Base-by-base conservation (phyloP, 2,113 vertebrate genomes). In the Ranitomeya variabilis region DNA sequence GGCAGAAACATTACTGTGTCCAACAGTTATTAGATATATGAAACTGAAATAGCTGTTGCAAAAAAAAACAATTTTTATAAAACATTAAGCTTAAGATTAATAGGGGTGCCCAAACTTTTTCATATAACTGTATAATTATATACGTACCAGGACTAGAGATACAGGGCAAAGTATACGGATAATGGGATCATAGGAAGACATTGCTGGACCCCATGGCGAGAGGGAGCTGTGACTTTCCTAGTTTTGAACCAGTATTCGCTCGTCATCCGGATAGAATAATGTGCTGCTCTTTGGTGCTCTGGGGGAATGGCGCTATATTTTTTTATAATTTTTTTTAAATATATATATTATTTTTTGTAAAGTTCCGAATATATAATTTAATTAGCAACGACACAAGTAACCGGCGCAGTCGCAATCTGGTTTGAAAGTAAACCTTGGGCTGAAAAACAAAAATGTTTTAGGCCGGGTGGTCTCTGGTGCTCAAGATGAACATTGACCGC, bases 91-190 rank as follows among this genome's bases (percentile, higher is more conserved):
- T n/a, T n/a, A n/a, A n/a, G n/a, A n/a, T n/a, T n/a, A n/a, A n/a
- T n/a, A n/a, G n/a, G n/a, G n/a, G n/a, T n/a, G n/a, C n/a, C n/a
- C n/a, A n/a, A n/a, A n/a, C n/a, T n/a, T n/a, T n/a, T n/a, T n/a
- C n/a, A n/a, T n/a, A n/a, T n/a, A n/a, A n/a, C n/a, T n/a, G n/a
- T n/a, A 62, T 15, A 31, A 31, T 37, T 79, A n/a, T 55, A 60
- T 80, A 62, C 37, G 60, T 81, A 83, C 80, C 62, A 69, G 62
- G 62, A 54, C 62, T 67, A 69, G 81, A 54, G 81, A 67, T 52
- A n/a, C 62, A 67, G 62, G 80, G 81, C 45, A 57, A 79, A 52
- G 64, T 69, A 76, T 52, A 52, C 54, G 37, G 37, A 83, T n/a
- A 69, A 83, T 51, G 7, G 37, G 60, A 45, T 19, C 31, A 67